Base-by-base conservation (phyloP, 2,113 vertebrate species). In the Vidua chalybeata region DNA sequence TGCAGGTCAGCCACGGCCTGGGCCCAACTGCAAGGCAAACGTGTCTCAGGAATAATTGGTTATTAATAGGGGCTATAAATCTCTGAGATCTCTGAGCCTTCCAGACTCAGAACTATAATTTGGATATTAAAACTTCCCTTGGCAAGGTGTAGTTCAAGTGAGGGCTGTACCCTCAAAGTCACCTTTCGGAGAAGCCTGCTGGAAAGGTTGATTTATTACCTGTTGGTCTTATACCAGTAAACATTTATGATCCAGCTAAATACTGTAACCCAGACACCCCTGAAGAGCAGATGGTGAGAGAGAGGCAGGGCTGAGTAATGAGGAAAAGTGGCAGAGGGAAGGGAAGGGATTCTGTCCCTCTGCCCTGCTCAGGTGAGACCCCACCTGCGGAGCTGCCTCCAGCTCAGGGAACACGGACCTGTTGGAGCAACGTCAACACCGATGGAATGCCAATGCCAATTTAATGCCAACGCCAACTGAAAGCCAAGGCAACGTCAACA, bases 31-130 rank as follows among this genome's bases (percentile, higher is more conserved):
- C 93, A 62, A 2, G 6, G 92, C 79, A 82, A 96, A 93, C 10
- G n/a, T 68, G 74, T 64, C 80, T 39, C 89, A 93, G 91, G 69
- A 97, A 94, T 97, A 97, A 97, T 97, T 97, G 96, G 89, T 96
- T 97, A 95, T 97, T 97, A 97, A 97, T 97, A 86, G 92, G 87
- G 69, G 90, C 92, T 71, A 97, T 97, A 97, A 97, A 97, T 97
- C 93, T 97, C 94, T 9, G 5, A 22, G 69, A 88, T 94, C 92
- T 80, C 69, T 7, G 39, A 84, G 84, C 86, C 93, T 95, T 90
- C 91, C 49, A 58, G 89, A 77, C 92, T 90, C 66, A n/a, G 39
- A 94, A 90, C 79, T 83, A 51, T 94, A 84, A 97, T 96, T 94
- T 96, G 90, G 95, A 89, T 96, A 97, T 97, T 97, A 97, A 96